These are phyloP conservation scores for Caenorhabditis inopinata DNA, from an alignment of 1,140 invertebrate genomes.

Conservation along the genomic window DNA sequence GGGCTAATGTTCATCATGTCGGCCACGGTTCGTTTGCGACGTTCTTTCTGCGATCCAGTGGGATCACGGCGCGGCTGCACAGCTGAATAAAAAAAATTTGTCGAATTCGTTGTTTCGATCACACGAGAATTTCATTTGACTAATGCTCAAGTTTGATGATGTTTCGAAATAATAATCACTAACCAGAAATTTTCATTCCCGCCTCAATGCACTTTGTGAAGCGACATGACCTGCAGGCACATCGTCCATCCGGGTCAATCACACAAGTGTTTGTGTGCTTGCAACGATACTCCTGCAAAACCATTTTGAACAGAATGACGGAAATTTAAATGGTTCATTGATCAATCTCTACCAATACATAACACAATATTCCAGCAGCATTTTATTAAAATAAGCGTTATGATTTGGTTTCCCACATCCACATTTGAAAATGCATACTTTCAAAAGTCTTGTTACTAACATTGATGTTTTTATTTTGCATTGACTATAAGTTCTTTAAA, in stretches of 20 bases:
- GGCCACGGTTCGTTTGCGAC: constrained; percentile 1
- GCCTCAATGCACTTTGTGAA: constrained; percentile 47
- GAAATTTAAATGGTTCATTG: not conserved
- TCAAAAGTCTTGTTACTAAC: too few species aligned
- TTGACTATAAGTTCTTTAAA: too few species aligned
- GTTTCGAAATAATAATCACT: not conserved
- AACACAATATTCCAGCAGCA: too few species aligned
- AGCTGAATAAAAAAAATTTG: constrained; percentile 33
- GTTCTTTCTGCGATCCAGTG: constrained; percentile 49
- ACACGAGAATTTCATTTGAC: not conserved
- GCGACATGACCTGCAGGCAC: constrained; percentile 43
- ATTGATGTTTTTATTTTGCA: too few species aligned
- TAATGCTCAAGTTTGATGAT: not conserved
- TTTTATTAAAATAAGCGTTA: too few species aligned
- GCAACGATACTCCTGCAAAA: constrained; percentile 33
- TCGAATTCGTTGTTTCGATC: not conserved
- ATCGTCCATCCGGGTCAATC: constrained; percentile 44
- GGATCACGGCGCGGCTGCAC: constrained; percentile 50
- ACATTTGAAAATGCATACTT: too few species aligned
- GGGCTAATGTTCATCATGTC: not conserved
- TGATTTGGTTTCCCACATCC: too few species aligned
- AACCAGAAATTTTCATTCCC: constrained; percentile 72
- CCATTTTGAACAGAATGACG: not conserved
- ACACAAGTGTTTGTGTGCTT: constrained; percentile 38
- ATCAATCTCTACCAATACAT: too few species aligned